Base-by-base conservation (phyloP, 2,888 invertebrate species). In the Seira ritae region DNA sequence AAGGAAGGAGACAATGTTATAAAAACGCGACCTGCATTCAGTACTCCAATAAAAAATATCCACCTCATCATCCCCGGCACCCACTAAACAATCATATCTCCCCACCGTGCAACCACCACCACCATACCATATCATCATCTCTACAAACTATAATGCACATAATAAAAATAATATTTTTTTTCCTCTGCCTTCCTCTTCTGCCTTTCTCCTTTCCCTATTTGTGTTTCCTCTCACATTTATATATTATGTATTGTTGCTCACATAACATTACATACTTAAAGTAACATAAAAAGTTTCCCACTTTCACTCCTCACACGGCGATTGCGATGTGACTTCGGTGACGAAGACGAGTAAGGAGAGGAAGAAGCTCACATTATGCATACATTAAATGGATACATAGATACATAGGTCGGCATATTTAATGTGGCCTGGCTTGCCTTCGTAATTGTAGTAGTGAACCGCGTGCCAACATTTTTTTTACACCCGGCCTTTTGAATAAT, bases 11-110 rank as follows among this genome's bases (percentile, higher is more conserved):
- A 87, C 87, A 88, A 87, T 88, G 87, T 87, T 88, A 88, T 88
- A 87, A 87, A 88, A 87, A 89, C 88, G 89, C 87, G 88, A 89
- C 89, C 89, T 89, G 88, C 88, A 89, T 89, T 87, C 87, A 86
- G 82, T 86, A 87, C 88, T 86, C 87, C 86, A 86, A 88, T 88
- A 88, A 88, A 87, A 87, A 87, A 88, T n/a, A n/a, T 87, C 81
- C 71, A 80, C 85, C 86, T 86, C 87, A 86, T 87, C 88, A 88
- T 87, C 87, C 81, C 2, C 87, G 84, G 85, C 89, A 87, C 87
- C 87, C 87, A 87, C 87, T 88, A 88, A 88, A 88, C 89, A 87
- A 87, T 87, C 86, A 86, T 87, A 89, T 88, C 87, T 87, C 86
- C 76, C 23, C 66, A 42, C 67, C 67, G 71, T 73, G 31, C 70